Percentiles rank a stretch among this genome's conserved stretches.
Conservation (phyloP, 2,888 invertebrate species). For the Latrodectus hesperus region DNA sequence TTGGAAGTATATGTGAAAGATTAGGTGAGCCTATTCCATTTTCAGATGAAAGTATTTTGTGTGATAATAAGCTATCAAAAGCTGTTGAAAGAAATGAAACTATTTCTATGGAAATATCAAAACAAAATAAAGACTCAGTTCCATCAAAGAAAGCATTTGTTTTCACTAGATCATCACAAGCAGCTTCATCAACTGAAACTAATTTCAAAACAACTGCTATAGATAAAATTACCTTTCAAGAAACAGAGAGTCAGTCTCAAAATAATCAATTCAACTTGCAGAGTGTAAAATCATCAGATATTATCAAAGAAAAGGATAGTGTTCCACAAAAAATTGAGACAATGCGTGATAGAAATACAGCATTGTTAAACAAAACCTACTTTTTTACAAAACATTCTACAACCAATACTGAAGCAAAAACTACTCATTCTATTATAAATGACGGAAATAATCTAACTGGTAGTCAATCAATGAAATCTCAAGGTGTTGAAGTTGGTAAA, state of each 20-base stretch:
- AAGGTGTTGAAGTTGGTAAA: no score
- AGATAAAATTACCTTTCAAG: not conserved
- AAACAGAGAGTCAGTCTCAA: not conserved
- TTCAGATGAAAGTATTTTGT: not conserved
- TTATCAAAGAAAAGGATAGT: not conserved
- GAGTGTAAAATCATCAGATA: not conserved
- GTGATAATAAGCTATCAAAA: not conserved
- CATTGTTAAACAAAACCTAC: no score
- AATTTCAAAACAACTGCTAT: not conserved
- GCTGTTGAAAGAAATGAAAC: not conserved
- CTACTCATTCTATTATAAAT: no score
- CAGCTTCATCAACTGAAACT: not conserved
- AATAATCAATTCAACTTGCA: not conserved
- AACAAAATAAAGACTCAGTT: not conserved
- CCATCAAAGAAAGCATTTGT: not conserved
- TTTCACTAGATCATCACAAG: not conserved
- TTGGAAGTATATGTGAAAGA: not conserved
- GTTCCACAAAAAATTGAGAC: not conserved
- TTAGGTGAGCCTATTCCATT: conserved; percentile 2
- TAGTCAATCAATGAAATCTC: no score
- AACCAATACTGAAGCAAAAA: no score
- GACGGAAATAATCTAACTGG: no score
- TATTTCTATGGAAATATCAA: not conserved
- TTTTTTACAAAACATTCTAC: no score
- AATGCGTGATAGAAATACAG: no score